Evolutionary conservation across 2,888 invertebrate species (phyloP), one percentile per base, ranked within the genome.

Genomic region (Agrochola lychnidis): DNA sequence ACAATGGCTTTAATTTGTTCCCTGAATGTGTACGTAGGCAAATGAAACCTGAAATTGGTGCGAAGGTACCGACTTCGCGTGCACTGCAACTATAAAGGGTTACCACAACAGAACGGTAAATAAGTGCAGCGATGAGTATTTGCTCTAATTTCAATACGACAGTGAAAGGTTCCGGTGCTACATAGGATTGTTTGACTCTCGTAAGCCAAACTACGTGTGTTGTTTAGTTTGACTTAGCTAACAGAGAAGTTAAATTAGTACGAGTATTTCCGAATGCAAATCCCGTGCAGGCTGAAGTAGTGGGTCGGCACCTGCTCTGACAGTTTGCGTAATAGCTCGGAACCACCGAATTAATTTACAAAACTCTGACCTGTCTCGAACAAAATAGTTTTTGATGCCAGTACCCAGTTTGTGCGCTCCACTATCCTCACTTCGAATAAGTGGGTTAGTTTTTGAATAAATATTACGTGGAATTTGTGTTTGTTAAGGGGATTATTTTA

Each of bases 1-100:
- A 95, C 96, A 96, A 95, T 95, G 94, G 95, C 94, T 94, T 95
- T 95, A 95, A 96, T 96, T 96, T 95, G 94, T 94, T 90, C 92
- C 91, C 86, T 89, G 90, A 89, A 88, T 94, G 94, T 95, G 93
- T 94, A 93, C 91, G 93, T 93, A 90, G 89, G 90, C 91, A 94
- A 94, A 94, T 93, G 91, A 92, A 93, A 92, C 91, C 92, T 91
- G 90, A 93, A 94, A 94, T 93, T 89, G 91, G 89, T 88, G 88
- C 81, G 87, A 89, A 85, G 78, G 81, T 83, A 80, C 73, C n/a
- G n/a, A 72, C 64, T 74, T 78, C 74, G 79, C 81, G 48, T 78
- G 70, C 76, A 61, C 71, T 79, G 77, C 81, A 76, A 42, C 82
- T 83, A 82, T 83, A 82, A 82, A 79, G 83, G 81, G 85, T 79